Base-by-base conservation (phyloP, 2,113 vertebrate genomes). In the Lucifuga dentata region DNA sequence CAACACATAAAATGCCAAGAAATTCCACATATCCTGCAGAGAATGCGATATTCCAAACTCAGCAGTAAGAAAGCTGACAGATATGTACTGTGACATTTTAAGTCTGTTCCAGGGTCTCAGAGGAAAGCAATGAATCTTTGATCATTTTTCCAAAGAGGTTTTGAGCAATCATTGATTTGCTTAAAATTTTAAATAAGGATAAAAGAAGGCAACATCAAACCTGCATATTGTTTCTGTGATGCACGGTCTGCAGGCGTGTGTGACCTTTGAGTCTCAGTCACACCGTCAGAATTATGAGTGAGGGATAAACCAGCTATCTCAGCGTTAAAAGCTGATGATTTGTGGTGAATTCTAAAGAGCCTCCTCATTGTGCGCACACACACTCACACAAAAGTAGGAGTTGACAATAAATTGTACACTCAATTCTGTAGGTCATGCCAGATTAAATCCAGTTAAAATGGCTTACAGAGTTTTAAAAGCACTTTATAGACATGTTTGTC, bases 221-320 rank as follows among this genome's bases (percentile, higher is more conserved):
- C 49, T 19, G 49, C 60, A 67, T 46, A 66, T 41, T 21, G 20
- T 56, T 11, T 79, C 7, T 56, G 32, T 64, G 75, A 70, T 71
- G 76, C 68, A 83, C 49, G 76, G 78, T 76, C 62, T 59, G 68
- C 63, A 52, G 58, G 41, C 53, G 21, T 0, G 40, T 70, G 59
- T 21, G n/a, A n/a, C 80, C 78, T 80, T 68, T 78, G 40, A 77
- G 62, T 51, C 40, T n/a, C n/a, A 59, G 60, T 24, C 65, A 32
- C 67, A 63, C 61, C 15, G 1, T 71, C 46, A 67, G 78, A 78
- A 86, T 79, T 77, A 75, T 80, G 82, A 78, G 79, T 69, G 58
- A 82, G 53, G 36, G 48, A 53, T 61, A 75, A 82, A 81, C 20
- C 52, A 72, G 67, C 44, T 63, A 76, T 63, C 68, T 39, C 55